Evolutionary conservation across 2,888 invertebrate genomes (phyloP).

Genomic region (Dromius quadrimaculatus): DNA sequence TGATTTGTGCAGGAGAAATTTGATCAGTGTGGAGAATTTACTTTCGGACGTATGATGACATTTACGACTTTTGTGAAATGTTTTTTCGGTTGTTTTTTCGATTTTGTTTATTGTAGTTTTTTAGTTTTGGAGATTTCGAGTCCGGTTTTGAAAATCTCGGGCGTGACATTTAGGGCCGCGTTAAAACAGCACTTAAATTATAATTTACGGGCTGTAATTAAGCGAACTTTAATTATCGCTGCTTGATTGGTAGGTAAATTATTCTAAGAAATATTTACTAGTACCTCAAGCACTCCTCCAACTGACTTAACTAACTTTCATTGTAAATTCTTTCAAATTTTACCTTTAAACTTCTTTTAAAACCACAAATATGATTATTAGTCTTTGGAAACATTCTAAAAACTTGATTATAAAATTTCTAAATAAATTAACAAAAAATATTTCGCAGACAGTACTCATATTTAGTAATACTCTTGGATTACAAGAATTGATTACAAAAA

Average conservation of each 20-base stretch:
- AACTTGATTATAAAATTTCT: no score
- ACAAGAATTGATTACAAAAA: no score
- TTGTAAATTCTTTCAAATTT: no score
- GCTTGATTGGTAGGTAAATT: constrained; percentile 64
- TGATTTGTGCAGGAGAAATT: background rate
- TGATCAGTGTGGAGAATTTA: constrained; percentile 1
- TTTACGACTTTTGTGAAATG: constrained; percentile 50
- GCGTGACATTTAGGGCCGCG: constrained; percentile 67
- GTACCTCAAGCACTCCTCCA: no score
- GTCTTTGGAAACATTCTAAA: no score
- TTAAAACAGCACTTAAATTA: constrained; percentile 67
- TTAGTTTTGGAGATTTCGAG: constrained; percentile 60
- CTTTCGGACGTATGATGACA: constrained; percentile 34
- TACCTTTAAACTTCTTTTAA: no score
- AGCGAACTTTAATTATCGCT: constrained; percentile 65
- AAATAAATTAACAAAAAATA: no score
- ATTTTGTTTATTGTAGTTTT: constrained; percentile 57
- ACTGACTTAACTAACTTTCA: no score
- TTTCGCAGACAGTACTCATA: no score
- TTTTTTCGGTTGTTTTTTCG: constrained; percentile 34
- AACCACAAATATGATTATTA: no score
- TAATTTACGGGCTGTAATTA: constrained; percentile 68
- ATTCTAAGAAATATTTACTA: constrained; percentile 63
- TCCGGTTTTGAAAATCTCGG: constrained; percentile 63
- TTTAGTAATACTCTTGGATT: no score